Conservation (phyloP, 2,113 vertebrate genomes). For the Otis tarda region DNA sequence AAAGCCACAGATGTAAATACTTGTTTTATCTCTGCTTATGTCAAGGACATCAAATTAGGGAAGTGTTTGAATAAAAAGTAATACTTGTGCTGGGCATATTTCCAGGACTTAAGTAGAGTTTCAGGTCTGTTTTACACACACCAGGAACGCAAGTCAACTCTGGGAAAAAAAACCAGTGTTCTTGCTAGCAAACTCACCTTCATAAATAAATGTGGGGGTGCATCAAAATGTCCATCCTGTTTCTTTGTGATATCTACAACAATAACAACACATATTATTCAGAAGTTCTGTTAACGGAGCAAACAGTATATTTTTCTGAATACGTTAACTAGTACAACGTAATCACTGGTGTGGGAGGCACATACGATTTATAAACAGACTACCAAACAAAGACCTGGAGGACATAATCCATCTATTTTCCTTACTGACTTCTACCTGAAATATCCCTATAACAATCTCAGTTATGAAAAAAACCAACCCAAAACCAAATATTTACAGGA, state of each 20-base stretch:
- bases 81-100: background rate
- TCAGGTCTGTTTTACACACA: background rate
- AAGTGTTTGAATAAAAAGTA: background rate
- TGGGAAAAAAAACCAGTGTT: background rate
- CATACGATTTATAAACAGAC: background rate
- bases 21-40: background rate
- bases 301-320: background rate
- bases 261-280: constrained; percentile 44
- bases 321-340: background rate
- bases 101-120: background rate
- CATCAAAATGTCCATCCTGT: constrained; percentile 91
- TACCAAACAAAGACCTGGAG: background rate
- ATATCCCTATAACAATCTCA: background rate
- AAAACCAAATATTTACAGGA: background rate
- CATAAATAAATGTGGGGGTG: constrained; percentile 88
- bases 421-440: background rate
- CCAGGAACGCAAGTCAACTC: background rate
- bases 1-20: background rate
- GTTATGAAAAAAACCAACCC: background rate
- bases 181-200: constrained; percentile 83
- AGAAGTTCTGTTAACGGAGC: constrained; percentile 43
- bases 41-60: background rate
- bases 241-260: constrained; percentile 92
- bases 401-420: background rate
- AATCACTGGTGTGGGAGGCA: background rate